These are phyloP conservation scores for Alentia gelatinosa DNA, from an alignment of 2,888 invertebrate genomes.

Conservation along the genomic window DNA sequence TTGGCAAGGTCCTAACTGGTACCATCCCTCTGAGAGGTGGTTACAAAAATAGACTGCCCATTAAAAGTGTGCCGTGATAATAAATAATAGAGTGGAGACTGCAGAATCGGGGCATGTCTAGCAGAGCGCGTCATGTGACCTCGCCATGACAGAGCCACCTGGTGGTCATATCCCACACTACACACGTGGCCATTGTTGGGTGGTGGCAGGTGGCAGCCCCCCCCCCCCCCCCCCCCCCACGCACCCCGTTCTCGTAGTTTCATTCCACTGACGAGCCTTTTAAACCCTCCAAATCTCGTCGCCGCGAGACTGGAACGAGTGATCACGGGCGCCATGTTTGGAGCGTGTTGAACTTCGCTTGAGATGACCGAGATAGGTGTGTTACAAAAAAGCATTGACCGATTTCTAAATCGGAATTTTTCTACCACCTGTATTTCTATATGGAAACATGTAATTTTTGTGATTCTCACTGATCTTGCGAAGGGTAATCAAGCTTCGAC, in stretches of 20 bases:
- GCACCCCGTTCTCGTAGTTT: background rate
- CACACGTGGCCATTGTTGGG: conserved; percentile 39
- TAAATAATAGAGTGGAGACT: background rate
- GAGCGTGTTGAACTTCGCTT: background rate
- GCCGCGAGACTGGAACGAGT: background rate
- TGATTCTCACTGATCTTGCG: too few relatives aligned
- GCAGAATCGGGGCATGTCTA: background rate
- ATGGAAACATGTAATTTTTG: too few relatives aligned
- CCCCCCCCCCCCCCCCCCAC: background rate
- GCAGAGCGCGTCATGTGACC: background rate
- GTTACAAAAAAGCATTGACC: background rate
- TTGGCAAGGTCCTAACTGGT: too few relatives aligned
- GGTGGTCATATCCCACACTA: conserved; percentile 13
- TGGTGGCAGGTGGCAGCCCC: conserved; percentile 24
- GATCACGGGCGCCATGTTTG: background rate
- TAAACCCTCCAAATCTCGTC: background rate
- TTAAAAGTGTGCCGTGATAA: too few relatives aligned
- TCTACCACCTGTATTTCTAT: too few relatives aligned
- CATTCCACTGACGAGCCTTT: background rate
- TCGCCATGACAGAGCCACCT: conserved; percentile 4
- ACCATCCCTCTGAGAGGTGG: too few relatives aligned
- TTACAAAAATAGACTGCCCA: too few relatives aligned
- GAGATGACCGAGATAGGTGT: background rate
- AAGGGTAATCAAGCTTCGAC: too few relatives aligned
- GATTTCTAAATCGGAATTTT: too few relatives aligned